phyloP scores from a whole-genome alignment of 2,888 invertebrate genomes.

The Cosmia pyralina region DNA sequence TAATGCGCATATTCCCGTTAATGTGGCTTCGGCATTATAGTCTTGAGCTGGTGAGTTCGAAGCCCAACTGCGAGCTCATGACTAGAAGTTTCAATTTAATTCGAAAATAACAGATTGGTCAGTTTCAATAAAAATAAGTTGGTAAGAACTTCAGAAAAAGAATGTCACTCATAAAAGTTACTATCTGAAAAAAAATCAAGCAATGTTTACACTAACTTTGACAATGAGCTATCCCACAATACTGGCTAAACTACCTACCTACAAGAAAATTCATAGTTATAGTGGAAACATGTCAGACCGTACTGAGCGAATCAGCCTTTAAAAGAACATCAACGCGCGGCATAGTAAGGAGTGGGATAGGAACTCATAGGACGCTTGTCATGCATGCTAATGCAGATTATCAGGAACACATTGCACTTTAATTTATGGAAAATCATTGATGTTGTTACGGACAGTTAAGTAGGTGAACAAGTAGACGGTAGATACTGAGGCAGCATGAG shows the following conservation, averaged over 20 bases:
- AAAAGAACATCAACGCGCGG: constrained; percentile 81
- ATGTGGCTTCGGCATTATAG: no score
- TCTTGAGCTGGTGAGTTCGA: no score
- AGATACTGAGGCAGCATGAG: constrained; percentile 15
- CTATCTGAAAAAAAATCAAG: no score
- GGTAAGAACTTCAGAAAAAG: no score
- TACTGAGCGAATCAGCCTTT: constrained; percentile 39
- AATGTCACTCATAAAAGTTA: no score
- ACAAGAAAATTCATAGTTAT: neutral
- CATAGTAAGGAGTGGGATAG: constrained; percentile 54
- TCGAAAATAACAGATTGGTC: no score
- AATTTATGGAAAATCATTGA: constrained; percentile 23
- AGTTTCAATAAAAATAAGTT: no score
- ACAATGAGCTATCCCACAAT: neutral
- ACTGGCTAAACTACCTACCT: no score
- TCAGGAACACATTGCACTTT: constrained; percentile 38
- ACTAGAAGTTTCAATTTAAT: no score
- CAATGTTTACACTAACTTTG: no score
- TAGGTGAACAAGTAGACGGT: constrained; percentile 9
- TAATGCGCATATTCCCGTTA: no score
- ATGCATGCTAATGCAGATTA: constrained; percentile 47
- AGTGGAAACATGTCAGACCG: constrained; percentile 5
- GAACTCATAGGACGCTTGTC: constrained; percentile 9
- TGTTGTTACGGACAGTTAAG: constrained; percentile 10
- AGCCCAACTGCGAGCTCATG: no score